Base-by-base conservation (phyloP, 2,113 vertebrate genomes). In the Pycnonotus jocosus region DNA sequence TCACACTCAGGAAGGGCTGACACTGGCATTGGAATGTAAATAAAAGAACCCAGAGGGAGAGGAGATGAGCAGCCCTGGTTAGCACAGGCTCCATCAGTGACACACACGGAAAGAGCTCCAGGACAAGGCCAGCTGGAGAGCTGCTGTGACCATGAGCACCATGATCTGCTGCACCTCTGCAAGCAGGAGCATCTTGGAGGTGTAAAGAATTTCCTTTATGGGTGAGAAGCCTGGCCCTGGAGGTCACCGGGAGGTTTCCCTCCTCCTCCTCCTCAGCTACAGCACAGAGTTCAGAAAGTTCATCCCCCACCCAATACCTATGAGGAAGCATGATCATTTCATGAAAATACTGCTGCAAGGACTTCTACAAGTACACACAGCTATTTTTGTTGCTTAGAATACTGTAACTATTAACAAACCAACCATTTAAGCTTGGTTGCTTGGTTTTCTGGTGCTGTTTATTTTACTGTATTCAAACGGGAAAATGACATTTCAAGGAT, bases 401-500 rank as follows among this genome's bases (percentile, higher is more conserved):
- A 30, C 31, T 78, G n/a, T 37, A 86, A 88, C 84, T 62, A 78
- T 81, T 85, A 88, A 58, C 51, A 89, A 84, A n/a, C 12, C 20
- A 88, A 50, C 13, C 15, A 78, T 60, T 91, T 91, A 79, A 79
- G 92, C 48, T 58, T 30, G 74, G 81, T 18, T 25, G 40, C 25
- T 78, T 74, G 40, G 28, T 83, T 91, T 93, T 92, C 68, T 94
- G 27, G 23, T 86, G 66, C 56, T 79, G 37, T 81, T 96, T 92
- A 64, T 93, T 60, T 70, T 80, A 83, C 85, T 51, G 20, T 53
- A 83, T 70, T 94, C 68, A 81, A 73, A 82, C 30, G 71, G 17
- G 31, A 89, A 90, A 94, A 81, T 56, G 51, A 86, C 45, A 53
- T 89, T 92, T 86, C 72, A 86, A 88, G 91, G 82, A 83, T 94